phyloP scores from a whole-genome alignment of 2,888 invertebrate genomes.

The Bhutanitis thaidina region DNA sequence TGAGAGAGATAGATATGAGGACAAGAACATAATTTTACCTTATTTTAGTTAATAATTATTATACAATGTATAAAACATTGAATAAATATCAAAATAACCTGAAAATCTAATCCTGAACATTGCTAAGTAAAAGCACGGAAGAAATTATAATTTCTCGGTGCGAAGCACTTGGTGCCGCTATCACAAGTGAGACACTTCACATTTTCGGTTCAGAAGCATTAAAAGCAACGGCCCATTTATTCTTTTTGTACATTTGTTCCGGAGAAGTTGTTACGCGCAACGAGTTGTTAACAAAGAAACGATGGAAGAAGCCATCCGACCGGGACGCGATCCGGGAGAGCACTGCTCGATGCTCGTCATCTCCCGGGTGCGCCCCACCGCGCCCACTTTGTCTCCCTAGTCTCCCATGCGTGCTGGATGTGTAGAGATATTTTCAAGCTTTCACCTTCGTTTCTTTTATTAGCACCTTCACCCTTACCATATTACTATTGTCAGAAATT shows the following conservation, averaged over 20 bases:
- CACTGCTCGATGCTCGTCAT: conserved; percentile 32
- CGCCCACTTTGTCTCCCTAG: conserved; percentile 35
- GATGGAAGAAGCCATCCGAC: conserved; percentile 24
- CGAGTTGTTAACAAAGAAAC: conserved; percentile 18
- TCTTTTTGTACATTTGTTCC: conserved; percentile 47
- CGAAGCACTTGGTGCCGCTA: conserved; percentile 2
- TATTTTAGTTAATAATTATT: too few species aligned
- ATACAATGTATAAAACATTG: too few species aligned
- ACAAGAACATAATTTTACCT: too few species aligned
- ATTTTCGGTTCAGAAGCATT: conserved; percentile 42
- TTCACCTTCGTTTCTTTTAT: conserved; percentile 40
- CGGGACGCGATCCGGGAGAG: conserved; percentile 45
- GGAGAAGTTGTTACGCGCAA: conserved; percentile 30
- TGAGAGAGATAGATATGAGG: too few species aligned
- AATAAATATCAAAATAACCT: conserved; percentile 3
- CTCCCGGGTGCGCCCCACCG: conserved; percentile 27
- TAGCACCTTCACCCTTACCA: conserved; percentile 27
- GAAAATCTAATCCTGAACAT: conserved; percentile 6
- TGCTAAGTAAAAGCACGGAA: background rate
- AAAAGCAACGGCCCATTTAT: conserved; percentile 40
- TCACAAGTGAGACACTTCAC: conserved; percentile 41
- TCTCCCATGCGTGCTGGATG: conserved; percentile 34
- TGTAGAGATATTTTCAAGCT: conserved; percentile 34
- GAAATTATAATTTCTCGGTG: background rate
- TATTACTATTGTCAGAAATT: too few species aligned